These are phyloP conservation scores for Neogale vison DNA, from an alignment of 2,113 vertebrate species.

Conservation along the genomic window DNA sequence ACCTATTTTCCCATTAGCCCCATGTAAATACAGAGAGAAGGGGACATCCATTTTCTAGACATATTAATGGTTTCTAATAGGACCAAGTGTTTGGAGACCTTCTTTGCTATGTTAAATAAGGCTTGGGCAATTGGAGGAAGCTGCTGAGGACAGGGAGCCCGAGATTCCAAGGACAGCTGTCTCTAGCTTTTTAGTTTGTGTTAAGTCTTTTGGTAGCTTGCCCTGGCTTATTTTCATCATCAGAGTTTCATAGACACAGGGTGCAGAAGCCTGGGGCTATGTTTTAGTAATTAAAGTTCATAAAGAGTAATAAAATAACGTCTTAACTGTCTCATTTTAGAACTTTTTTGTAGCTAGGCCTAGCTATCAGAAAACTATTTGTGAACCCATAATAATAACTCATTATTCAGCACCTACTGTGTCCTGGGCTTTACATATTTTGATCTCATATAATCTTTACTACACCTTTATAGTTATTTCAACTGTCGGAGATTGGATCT, in stretches of 20 bases:
- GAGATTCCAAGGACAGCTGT: background rate
- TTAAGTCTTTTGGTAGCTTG: background rate
- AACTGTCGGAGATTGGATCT: background rate
- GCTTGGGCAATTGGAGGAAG: background rate
- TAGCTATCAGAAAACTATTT: constrained; percentile 36
- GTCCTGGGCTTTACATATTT: constrained; percentile 10
- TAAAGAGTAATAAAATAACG: constrained; percentile 41
- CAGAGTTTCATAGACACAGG: background rate
- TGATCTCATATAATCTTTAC: background rate
- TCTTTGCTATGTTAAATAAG: constrained; percentile 23
- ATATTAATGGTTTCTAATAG: constrained; percentile 32
- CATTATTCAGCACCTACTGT: background rate
- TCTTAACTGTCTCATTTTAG: constrained; percentile 29
- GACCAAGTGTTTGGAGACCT: background rate
- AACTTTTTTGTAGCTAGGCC: background rate
- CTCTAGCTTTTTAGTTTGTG: background rate
- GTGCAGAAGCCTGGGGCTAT: background rate
- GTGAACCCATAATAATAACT: background rate
- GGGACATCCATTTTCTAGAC: background rate
- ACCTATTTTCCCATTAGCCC: background rate
- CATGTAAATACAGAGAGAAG: background rate
- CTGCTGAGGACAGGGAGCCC: background rate
- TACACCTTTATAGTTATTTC: background rate
- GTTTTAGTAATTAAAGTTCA: constrained; percentile 61
- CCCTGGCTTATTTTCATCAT: background rate